phyloP scores from a whole-genome alignment of 2,797 vertebrate genomes.

The Huso huso region DNA sequence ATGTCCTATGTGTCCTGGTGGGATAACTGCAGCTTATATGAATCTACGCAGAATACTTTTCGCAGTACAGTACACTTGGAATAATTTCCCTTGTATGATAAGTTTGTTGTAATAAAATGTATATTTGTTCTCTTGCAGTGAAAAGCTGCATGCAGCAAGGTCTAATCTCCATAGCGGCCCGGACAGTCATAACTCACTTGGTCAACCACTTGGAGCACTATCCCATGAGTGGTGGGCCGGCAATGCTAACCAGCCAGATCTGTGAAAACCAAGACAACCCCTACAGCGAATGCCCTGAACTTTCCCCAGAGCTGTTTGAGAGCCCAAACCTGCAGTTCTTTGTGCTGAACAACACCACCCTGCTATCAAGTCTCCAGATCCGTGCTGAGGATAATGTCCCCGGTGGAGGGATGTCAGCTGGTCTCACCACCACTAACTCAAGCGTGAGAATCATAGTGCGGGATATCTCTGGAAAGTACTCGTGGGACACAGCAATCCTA shows the following conservation, averaged over 20 bases:
- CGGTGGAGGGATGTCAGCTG: conserved; percentile 86
- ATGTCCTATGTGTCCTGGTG: too few relatives aligned
- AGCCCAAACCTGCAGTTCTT: conserved; percentile 96
- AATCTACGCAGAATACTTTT: too few relatives aligned
- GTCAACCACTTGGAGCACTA: conserved; percentile 97
- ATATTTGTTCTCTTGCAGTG: conserved; percentile 57
- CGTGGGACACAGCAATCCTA: conserved; percentile 91
- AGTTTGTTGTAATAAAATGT: neutral
- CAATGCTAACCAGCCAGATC: conserved; percentile 92
- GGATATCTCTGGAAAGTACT: conserved; percentile 93
- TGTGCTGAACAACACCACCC: conserved; percentile 84
- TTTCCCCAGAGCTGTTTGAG: conserved; percentile 92
- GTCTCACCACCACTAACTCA: conserved; percentile 80
- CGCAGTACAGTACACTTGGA: too few relatives aligned
- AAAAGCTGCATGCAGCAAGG: conserved; percentile 91
- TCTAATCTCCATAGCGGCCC: conserved; percentile 88
- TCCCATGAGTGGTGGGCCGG: conserved; percentile 92
- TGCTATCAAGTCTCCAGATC: conserved; percentile 87
- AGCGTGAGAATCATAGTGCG: conserved; percentile 88
- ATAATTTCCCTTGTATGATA: too few relatives aligned
- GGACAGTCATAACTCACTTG: conserved; percentile 91
- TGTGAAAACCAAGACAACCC: conserved; percentile 97
- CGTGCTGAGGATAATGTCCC: conserved; percentile 82
- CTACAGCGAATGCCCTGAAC: conserved; percentile 82
- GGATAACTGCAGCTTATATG: too few relatives aligned